Conservation (phyloP, 2,888 invertebrate genomes). For the Leptinotarsa rubiginosa region DNA sequence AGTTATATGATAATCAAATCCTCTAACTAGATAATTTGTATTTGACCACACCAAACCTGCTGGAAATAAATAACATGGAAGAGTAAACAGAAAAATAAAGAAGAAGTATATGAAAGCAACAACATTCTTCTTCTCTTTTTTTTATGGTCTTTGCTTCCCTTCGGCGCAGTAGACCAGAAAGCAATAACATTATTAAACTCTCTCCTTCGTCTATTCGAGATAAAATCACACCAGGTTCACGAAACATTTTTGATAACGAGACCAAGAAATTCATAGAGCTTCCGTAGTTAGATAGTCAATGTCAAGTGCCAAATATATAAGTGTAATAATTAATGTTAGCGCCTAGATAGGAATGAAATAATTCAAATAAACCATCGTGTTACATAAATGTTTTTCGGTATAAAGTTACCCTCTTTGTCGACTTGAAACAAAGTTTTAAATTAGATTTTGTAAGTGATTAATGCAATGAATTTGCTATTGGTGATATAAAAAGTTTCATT, state of each 20-base stretch:
- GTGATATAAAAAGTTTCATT: not conserved
- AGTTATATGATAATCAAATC: too few relatives aligned
- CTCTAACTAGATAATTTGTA: too few relatives aligned
- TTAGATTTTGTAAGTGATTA: too few relatives aligned
- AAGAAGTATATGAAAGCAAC: too few relatives aligned
- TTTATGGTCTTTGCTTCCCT: too few relatives aligned
- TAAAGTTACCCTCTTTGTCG: constrained; percentile 8
- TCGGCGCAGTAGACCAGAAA: too few relatives aligned
- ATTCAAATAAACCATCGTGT: not conserved
- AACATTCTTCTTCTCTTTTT: too few relatives aligned
- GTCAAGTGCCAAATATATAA: constrained; percentile 48
- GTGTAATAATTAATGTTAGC: constrained; percentile 14
- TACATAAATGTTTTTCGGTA: not conserved
- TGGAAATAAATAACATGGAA: too few relatives aligned
- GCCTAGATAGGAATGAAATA: constrained; percentile 3
- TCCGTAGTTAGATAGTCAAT: constrained; percentile 48
- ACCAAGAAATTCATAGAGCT: constrained; percentile 45
- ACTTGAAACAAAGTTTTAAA: not conserved
- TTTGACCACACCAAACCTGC: too few relatives aligned
- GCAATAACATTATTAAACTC: too few relatives aligned
- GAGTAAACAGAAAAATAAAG: too few relatives aligned
- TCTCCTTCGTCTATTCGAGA: not conserved
- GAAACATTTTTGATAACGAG: constrained; percentile 6
- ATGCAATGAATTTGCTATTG: too few relatives aligned
- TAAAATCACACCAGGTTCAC: not conserved